Evolutionary conservation across 2,888 invertebrate genomes (phyloP).

Genomic region (Eupithecia abbreviata): DNA sequence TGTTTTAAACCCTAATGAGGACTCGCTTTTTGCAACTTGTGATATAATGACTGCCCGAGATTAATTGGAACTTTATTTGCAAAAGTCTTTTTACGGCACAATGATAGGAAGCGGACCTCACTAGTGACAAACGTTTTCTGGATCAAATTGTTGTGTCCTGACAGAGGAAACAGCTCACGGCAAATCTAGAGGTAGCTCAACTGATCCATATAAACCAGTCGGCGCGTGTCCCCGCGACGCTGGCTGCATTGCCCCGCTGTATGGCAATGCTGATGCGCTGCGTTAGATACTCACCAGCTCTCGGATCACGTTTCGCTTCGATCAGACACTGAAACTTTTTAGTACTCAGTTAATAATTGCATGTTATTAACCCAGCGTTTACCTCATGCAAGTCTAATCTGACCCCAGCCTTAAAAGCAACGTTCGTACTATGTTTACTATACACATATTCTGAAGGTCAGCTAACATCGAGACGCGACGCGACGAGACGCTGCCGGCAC

Average conservation of each 20-base stretch:
- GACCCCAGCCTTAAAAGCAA: not conserved
- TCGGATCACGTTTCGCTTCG: not conserved
- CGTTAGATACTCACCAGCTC: not conserved
- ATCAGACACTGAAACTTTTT: not conserved
- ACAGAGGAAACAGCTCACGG: not conserved
- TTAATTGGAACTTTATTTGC: conserved; percentile 23
- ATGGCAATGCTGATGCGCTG: no score
- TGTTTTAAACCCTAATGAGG: conserved; percentile 74
- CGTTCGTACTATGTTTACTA: not conserved
- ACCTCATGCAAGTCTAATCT: not conserved
- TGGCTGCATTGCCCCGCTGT: not conserved
- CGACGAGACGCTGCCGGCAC: no score
- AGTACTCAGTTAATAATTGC: not conserved
- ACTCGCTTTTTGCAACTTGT: conserved; percentile 16
- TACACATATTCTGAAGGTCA: not conserved
- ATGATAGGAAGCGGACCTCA: conserved; percentile 14
- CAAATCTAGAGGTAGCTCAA: no score
- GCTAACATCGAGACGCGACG: no score
- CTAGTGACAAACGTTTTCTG: not conserved
- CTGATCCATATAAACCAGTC: not conserved
- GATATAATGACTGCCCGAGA: conserved; percentile 18
- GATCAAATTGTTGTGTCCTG: not conserved
- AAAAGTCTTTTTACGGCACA: conserved; percentile 15
- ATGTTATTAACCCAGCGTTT: not conserved
- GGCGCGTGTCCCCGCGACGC: not conserved